Conservation (phyloP, 2,888 invertebrate genomes). For the Lamproptera curius region DNA sequence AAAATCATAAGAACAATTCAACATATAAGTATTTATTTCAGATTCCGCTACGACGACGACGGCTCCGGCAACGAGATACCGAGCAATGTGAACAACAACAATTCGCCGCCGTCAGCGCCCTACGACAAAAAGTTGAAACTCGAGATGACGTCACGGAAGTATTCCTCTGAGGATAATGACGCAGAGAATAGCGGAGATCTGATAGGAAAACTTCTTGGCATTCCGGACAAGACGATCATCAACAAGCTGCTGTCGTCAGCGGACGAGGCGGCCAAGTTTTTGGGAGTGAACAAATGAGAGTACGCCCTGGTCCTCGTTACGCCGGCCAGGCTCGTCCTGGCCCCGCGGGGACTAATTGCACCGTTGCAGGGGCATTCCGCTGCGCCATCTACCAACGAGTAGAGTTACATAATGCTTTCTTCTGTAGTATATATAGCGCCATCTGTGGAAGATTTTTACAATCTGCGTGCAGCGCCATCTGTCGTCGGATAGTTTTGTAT, state of each 20-base stretch:
- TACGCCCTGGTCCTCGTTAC: conserved; percentile 75
- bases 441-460: too few species aligned
- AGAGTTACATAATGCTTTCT: too few species aligned
- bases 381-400: conserved; percentile 56
- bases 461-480: conserved; percentile 50
- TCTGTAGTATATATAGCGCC: too few species aligned
- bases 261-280: conserved; percentile 91
- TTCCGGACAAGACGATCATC: conserved; percentile 90
- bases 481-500: conserved; percentile 42
- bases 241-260: conserved; percentile 90
- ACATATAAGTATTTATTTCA: conserved; percentile 25
- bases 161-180: conserved; percentile 72
- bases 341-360: conserved; percentile 61
- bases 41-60: conserved; percentile 67
- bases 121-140: conserved; percentile 76
- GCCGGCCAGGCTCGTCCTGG: conserved; percentile 66
- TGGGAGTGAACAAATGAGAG: conserved; percentile 87
- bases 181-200: conserved; percentile 83
- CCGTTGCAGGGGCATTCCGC: conserved; percentile 22
- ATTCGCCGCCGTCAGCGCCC: conserved; percentile 74
- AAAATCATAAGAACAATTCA: too few species aligned
- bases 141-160: conserved; percentile 68
- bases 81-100: conserved; percentile 74
- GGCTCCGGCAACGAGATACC: conserved; percentile 68
- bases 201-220: conserved; percentile 93